These are phyloP conservation scores for Mobula hypostoma DNA, from an alignment of 2,113 vertebrate genomes.

Conservation along the genomic window DNA sequence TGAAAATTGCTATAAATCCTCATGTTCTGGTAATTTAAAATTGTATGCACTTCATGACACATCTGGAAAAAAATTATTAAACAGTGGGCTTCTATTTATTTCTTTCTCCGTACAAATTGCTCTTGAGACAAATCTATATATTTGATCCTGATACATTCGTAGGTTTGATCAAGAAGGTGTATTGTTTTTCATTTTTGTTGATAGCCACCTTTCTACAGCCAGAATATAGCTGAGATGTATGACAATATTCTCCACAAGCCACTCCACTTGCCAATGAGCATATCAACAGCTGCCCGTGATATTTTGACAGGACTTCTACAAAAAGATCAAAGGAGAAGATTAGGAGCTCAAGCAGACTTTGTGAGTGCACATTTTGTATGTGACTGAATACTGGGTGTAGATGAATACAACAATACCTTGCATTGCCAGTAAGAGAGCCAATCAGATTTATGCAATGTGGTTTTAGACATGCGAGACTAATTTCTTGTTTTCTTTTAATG, in stretches of 20 bases:
- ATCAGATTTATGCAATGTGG: background rate
- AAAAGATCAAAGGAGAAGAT: conserved; percentile 80
- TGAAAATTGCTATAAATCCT: background rate
- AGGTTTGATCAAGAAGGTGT: background rate
- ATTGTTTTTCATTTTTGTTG: conserved; percentile 43
- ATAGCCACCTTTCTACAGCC: conserved; percentile 93
- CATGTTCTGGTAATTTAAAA: background rate
- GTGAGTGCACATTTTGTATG: conserved; percentile 58
- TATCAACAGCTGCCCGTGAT: conserved; percentile 75
- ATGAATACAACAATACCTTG: background rate
- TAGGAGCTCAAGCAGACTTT: conserved; percentile 89
- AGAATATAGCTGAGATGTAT: conserved; percentile 87
- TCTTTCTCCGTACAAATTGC: background rate
- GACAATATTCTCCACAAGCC: conserved; percentile 86
- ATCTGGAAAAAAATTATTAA: background rate
- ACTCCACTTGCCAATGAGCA: conserved; percentile 75
- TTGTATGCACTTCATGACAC: background rate
- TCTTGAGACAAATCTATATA: background rate
- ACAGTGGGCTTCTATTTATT: background rate
- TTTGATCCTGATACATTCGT: background rate
- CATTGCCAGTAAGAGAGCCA: background rate
- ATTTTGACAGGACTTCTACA: conserved; percentile 83
- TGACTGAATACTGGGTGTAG: background rate
- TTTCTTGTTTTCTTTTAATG: too few species aligned
- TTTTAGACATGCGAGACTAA: background rate